Evolutionary conservation across 2,888 invertebrate species (phyloP).

Genomic region (Pristionchus exspectatus): DNA sequence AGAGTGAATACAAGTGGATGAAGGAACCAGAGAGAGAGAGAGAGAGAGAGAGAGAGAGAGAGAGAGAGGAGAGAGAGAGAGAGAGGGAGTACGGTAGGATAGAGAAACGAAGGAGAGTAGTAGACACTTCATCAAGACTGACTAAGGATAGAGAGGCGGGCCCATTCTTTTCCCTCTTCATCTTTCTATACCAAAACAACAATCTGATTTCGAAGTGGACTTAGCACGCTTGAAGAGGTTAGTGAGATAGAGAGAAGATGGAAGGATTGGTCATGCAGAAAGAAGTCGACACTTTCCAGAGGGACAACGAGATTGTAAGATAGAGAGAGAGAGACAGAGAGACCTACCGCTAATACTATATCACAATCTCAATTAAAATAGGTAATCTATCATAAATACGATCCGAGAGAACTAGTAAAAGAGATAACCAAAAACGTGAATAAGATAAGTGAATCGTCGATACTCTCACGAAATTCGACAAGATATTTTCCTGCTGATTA

Average conservation of each 20-base stretch:
- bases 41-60: neutral
- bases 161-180: neutral
- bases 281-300: neutral
- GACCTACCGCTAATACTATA: too few relatives aligned
- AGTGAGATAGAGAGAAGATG: constrained; percentile 16
- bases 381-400: too few relatives aligned
- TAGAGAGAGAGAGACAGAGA: neutral
- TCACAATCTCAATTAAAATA: too few relatives aligned
- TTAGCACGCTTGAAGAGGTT: constrained; percentile 52
- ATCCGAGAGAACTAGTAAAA: too few relatives aligned
- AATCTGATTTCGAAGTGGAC: constrained; percentile 54
- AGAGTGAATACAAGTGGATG: constrained; percentile 32
- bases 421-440: too few relatives aligned
- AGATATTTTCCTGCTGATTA: too few relatives aligned
- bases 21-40: neutral
- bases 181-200: constrained; percentile 44
- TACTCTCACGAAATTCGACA: too few relatives aligned
- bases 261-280: constrained; percentile 47
- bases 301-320: neutral
- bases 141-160: constrained; percentile 30
- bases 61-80: neutral
- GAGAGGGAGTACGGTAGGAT: neutral
- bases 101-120: neutral
- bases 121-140: constrained; percentile 23
- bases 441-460: too few relatives aligned